These are phyloP conservation scores for Rhingia rostrata DNA, from an alignment of 2,888 invertebrate species.

Conservation along the genomic window DNA sequence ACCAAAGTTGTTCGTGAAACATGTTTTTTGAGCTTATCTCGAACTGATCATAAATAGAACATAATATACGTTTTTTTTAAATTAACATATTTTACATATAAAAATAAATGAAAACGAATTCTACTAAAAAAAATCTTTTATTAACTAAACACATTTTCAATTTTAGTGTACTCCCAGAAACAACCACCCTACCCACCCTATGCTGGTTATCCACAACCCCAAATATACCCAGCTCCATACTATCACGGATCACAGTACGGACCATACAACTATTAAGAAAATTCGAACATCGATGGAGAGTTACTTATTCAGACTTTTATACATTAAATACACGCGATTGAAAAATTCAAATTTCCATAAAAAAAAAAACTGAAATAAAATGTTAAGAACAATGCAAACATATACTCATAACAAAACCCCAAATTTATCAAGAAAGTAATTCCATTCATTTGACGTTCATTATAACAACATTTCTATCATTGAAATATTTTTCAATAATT, in stretches of 20 bases:
- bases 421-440: constrained; percentile 1
- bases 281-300: constrained; percentile 41
- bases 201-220: constrained; percentile 92
- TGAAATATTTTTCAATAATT: neutral
- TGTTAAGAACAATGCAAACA: constrained; percentile 64
- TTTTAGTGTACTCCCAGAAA: constrained; percentile 95
- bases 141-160: neutral
- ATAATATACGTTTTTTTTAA: too few relatives aligned
- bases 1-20: too few relatives aligned
- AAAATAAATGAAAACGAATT: neutral
- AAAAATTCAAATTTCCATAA: constrained; percentile 27
- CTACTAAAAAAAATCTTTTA: neutral
- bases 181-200: constrained; percentile 92
- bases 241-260: constrained; percentile 97
- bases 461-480: neutral
- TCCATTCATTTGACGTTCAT: neutral
- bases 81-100: too few relatives aligned
- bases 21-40: too few relatives aligned
- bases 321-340: constrained; percentile 29
- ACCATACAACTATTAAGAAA: constrained; percentile 93
- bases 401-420: constrained; percentile 16
- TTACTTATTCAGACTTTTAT: constrained; percentile 49
- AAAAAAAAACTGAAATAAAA: constrained; percentile 23
- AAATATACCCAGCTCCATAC: constrained; percentile 93
- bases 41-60: too few relatives aligned